Evolutionary conservation across 2,113 vertebrate species (phyloP), one percentile per base, ranked within the genome.

Genomic region (Zootoca vivipara): DNA sequence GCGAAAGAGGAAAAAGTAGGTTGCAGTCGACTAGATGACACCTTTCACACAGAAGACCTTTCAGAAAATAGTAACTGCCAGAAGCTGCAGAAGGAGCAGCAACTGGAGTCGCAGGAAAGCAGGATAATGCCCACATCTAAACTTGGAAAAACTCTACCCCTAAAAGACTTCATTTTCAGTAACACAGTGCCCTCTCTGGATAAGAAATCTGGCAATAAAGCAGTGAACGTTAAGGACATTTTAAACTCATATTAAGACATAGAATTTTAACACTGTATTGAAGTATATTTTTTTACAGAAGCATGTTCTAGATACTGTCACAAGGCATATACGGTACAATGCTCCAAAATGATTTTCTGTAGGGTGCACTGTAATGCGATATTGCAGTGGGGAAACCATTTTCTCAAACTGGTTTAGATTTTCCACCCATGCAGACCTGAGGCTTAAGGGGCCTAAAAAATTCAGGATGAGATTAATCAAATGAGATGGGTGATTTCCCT

Each of bases 121-220:
- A 94, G 91, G 88, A 95, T 73, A 90, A 91, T 93, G 90, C 85
- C 90, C 93, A 80, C 83, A 83, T n/a, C 84, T 89, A 22, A 64
- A 84, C 62, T 69, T 28, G 35, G 89, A 85, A 92, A 83, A 77
- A 62, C 89, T 89, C 72, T 0, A 1, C 38, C 12, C 90, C 70
- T 0, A 2, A 65, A 28, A 73, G 33, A 62, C 5, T 13, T 86
- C 93, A 87, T 84, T 67, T 33, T 26, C 79, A 69, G 87, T 38
- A 13, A 18, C 56, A 26, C 72, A 78, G 42, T 18, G 64, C 52
- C 42, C 24, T 46, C 58, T 40, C 13, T 58, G 33, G 16, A 88
- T 69, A 0, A 20, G 8, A 81, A 78, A 78, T 81, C 73, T 80
- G 52, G 83, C 38, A 42, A 86, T 10, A 69, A 92, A 90, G 91